A percentile compares a stretch with the other conserved stretches of the same genome.
These are phyloP conservation scores for Tetanocera ferruginea DNA, from an alignment of 2,888 invertebrate genomes.

Conservation along the genomic window DNA sequence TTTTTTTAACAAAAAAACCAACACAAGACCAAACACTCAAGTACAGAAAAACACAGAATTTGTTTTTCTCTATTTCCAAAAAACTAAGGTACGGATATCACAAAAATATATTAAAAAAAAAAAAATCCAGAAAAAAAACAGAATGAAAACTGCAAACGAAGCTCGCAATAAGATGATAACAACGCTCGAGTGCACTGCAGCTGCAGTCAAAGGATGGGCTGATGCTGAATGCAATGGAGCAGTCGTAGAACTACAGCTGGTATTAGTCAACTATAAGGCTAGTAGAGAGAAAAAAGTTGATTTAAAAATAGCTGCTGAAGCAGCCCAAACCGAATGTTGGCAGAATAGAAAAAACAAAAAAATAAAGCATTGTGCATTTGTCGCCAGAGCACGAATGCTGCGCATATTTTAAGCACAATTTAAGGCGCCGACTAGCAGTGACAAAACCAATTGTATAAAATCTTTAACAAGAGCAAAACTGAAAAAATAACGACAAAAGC, in stretches of 20 bases:
- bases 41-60: not conserved
- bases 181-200: conserved; percentile 25
- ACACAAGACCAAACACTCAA: not conserved
- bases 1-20: not conserved
- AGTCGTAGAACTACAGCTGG: not conserved
- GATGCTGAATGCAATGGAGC: not conserved
- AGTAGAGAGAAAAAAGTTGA: too few relatives aligned
- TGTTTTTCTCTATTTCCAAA: not conserved
- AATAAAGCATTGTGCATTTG: not conserved
- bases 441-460: too few relatives aligned
- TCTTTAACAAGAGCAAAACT: too few relatives aligned
- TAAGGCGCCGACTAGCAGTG: too few relatives aligned
- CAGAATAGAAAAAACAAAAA: not conserved
- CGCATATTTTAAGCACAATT: not conserved
- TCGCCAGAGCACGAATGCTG: not conserved
- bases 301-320: not conserved
- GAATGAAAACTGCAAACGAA: not conserved
- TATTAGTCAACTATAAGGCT: not conserved
- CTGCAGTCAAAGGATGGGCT: not conserved
- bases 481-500: too few relatives aligned
- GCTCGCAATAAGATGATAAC: conserved; percentile 21
- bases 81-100: not conserved
- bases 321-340: not conserved
- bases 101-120: not conserved
- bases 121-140: not conserved